Conservation (phyloP, 2,797 vertebrate species). For the Falco berigora region DNA sequence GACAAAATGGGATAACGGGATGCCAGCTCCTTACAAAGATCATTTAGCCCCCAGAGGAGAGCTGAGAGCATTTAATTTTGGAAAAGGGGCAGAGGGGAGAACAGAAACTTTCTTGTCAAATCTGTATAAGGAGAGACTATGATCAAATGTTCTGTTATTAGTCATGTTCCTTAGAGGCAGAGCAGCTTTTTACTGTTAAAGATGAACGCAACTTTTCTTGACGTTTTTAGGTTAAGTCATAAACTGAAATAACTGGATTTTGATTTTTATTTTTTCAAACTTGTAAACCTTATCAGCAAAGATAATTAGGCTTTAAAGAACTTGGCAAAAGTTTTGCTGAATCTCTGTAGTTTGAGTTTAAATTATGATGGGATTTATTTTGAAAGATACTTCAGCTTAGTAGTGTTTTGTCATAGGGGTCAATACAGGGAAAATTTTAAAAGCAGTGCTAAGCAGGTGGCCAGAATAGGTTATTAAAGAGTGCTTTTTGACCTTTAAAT, state of each 20-base stretch:
- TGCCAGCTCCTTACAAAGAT: background rate
- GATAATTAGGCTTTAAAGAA: background rate
- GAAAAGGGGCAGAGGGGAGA: background rate
- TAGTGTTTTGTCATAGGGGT: background rate
- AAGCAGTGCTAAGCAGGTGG: background rate
- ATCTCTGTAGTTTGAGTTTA: background rate
- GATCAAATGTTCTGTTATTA: background rate
- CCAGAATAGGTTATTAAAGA: background rate
- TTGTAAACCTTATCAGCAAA: background rate
- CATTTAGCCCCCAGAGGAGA: background rate
- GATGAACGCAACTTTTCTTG: background rate
- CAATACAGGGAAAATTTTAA: background rate
- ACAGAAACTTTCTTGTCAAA: background rate
- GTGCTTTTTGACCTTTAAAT: background rate
- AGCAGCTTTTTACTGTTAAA: background rate
- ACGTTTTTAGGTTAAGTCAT: background rate
- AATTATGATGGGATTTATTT: background rate
- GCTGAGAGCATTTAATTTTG: background rate
- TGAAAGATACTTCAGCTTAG: background rate
- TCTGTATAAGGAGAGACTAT: background rate
- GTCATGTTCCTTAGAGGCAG: background rate
- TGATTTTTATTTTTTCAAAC: background rate
- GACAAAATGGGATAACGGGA: slow-evolving; percentile 19
- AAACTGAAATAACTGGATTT: background rate
- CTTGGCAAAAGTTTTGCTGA: background rate